Evolutionary conservation across 2,113 vertebrate genomes (phyloP), one percentile per base, ranked within the genome.

Genomic region (Turdus rufiventris): DNA sequence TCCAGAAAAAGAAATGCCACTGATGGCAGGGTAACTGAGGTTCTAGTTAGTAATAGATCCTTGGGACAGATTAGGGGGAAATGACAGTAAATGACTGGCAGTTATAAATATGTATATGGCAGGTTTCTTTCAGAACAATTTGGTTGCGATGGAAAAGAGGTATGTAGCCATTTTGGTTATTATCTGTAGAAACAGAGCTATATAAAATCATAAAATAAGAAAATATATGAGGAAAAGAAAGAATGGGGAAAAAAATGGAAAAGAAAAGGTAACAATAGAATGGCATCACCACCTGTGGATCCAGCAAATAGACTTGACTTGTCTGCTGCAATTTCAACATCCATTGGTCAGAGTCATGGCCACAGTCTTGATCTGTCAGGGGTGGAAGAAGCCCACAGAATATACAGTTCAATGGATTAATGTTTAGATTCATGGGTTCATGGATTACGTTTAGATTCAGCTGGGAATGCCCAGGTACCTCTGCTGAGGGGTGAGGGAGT

Each of bases 11-110:
- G 38, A 38, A 38, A 38, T 38, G 17, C 29, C 13, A 24, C 6
- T 70, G 29, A 77, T 40, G 24, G 40, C 29, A 61, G 48, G 19
- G 29, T 47, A 61, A 40, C 15, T 5, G 29, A 70, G 29, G 14
- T 4, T 54, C 34, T 54, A 62, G 8, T 38, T 47, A 61, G 24
- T 24, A 61, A 87, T n/a, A 61, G 38, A 43, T n/a, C 54, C 28
- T 70, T 54, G 29, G 56, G 16, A 38, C 8, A 24, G 8, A 78
- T 62, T 54, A 47, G n/a, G 28, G n/a, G 15, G 29, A 61, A 54
- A 29, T 0, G 1, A 62, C 38, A n/a, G 4, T n/a, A 47, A n/a
- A 38, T 62, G n/a, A 29, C 6, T 47, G 28, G n/a, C 7, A 7
- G 31, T 54, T 62, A 29, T 54, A 70, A 61, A 47, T 45, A 38